These are phyloP conservation scores for Chironomus riparius DNA, from an alignment of 2,888 invertebrate species.

Conservation along the genomic window DNA sequence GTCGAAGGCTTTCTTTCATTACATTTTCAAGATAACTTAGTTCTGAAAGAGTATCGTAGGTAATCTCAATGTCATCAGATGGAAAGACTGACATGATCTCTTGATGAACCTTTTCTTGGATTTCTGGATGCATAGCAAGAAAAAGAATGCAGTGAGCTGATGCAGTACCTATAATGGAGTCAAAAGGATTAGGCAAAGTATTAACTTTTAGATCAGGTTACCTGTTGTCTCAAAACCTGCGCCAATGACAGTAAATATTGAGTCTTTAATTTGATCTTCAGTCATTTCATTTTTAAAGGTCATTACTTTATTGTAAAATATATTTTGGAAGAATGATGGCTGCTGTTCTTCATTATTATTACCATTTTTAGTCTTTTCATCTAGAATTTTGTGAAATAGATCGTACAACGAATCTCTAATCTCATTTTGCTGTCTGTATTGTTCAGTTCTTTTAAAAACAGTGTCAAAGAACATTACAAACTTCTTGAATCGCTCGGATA, in stretches of 20 bases:
- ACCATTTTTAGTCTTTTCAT: neutral
- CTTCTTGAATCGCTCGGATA: neutral
- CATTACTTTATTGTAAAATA: neutral
- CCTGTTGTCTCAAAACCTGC: neutral
- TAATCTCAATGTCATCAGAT: slow-evolving; percentile 33
- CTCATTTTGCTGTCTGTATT: neutral
- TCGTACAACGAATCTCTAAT: neutral
- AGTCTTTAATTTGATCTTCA: neutral
- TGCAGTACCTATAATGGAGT: slow-evolving; percentile 39
- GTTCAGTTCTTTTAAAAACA: neutral
- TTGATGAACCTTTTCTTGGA: slow-evolving; percentile 35
- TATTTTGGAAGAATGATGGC: neutral
- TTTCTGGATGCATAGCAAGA: slow-evolving; percentile 37
- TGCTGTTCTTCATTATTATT: neutral
- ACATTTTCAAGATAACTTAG: slow-evolving; percentile 38
- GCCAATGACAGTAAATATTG: neutral
- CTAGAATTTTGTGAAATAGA: neutral
- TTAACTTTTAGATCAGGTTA: no score
- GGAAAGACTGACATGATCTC: slow-evolving; percentile 30
- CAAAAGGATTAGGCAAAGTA: no score
- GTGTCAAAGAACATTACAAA: neutral
- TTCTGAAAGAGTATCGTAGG: slow-evolving; percentile 35
- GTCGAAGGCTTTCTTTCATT: slow-evolving; percentile 38
- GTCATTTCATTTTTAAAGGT: neutral
- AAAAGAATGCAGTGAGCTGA: slow-evolving; percentile 34